phyloP scores from a whole-genome alignment of 2,113 vertebrate genomes.

The Dryoscopus gambensis region DNA sequence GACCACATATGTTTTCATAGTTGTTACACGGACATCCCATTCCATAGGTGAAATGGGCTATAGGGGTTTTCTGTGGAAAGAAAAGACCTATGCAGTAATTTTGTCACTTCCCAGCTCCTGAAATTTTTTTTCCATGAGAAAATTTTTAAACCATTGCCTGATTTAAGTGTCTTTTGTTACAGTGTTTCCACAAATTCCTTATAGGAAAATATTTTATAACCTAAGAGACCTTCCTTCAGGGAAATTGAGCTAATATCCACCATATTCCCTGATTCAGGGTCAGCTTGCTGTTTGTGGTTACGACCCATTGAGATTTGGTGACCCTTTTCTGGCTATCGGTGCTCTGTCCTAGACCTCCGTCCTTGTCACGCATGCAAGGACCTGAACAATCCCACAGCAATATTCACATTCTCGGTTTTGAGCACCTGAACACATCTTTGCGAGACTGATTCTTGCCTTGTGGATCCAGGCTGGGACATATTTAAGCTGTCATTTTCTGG shows the following conservation, averaged over 20 bases:
- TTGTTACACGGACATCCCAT: background rate
- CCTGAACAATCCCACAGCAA: accelerated
- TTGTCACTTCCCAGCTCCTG: background rate
- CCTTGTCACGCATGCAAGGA: accelerated
- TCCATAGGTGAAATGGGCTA: background rate
- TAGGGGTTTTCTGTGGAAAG: background rate
- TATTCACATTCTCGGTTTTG: background rate
- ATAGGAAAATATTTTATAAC: background rate
- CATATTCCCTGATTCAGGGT: background rate
- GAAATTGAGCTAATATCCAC: background rate
- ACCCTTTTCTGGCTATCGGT: background rate
- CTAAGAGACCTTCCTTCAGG: background rate
- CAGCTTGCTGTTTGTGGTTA: background rate
- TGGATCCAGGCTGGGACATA: background rate
- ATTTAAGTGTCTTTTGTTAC: background rate
- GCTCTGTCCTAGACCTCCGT: background rate
- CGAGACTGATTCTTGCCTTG: background rate
- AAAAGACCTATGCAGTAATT: background rate
- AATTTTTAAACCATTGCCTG: background rate
- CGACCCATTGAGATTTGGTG: background rate
- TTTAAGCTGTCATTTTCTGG: background rate
- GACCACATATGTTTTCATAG: background rate
- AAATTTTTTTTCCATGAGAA: background rate
- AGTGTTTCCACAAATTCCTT: background rate
- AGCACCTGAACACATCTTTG: background rate